Evolutionary conservation across 2,113 vertebrate species (phyloP).

Genomic region (Siphamia tubifer): DNA sequence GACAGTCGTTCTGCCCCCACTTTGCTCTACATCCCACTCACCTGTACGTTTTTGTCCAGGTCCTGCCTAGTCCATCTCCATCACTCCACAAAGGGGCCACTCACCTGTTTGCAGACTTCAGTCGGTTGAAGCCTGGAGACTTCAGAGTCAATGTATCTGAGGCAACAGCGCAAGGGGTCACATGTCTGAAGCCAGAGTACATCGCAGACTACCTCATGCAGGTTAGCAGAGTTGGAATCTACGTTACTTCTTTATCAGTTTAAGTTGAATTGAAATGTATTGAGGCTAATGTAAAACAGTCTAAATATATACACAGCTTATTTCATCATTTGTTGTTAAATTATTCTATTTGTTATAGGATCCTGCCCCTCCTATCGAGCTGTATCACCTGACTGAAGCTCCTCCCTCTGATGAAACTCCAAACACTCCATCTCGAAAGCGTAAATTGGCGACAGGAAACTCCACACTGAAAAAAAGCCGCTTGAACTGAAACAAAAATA

Average conservation of each 20-base stretch:
- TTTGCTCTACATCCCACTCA: too few relatives aligned
- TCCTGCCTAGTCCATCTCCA: constrained; percentile 82
- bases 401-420: constrained; percentile 48
- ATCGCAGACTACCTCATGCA: constrained; percentile 97
- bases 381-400: constrained; percentile 83
- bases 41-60: constrained; percentile 73
- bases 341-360: constrained; percentile 76
- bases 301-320: too few relatives aligned
- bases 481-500: constrained; percentile 66
- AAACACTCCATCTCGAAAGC: constrained; percentile 83
- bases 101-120: constrained; percentile 93
- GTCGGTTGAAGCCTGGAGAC: constrained; percentile 87
- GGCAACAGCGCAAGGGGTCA: constrained; percentile 83
- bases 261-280: too few relatives aligned
- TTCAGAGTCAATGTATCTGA: constrained; percentile 81
- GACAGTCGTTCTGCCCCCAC: too few relatives aligned
- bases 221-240: constrained; percentile 69
- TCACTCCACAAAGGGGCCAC: constrained; percentile 86
- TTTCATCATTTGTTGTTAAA: not conserved
- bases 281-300: too few relatives aligned
- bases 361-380: constrained; percentile 80
- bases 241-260: not conserved
- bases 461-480: constrained; percentile 82
- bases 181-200: constrained; percentile 92
- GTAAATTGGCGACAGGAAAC: constrained; percentile 81